phyloP scores from a whole-genome alignment of 2,113 vertebrate species.

The Scytalopus superciliaris region DNA sequence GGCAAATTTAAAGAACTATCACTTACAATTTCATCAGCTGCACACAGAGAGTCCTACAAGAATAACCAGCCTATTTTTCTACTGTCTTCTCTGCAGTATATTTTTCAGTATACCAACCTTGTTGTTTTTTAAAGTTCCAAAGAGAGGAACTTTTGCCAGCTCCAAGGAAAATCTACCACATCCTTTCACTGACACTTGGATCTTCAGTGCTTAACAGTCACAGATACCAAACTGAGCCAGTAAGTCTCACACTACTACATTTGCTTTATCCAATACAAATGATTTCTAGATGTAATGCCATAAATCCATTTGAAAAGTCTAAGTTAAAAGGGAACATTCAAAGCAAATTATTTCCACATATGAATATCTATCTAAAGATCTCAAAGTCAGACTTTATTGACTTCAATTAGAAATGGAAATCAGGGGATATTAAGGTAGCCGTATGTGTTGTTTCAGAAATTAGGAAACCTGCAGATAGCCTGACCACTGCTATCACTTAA shows the following conservation, averaged over 20 bases:
- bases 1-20: background rate
- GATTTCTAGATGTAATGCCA: background rate
- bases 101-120: background rate
- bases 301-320: background rate
- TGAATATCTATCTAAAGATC: background rate
- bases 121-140: slow-evolving; percentile 2
- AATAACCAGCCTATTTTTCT: background rate
- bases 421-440: background rate
- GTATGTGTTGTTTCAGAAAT: background rate
- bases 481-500: background rate
- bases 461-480: background rate
- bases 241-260: background rate
- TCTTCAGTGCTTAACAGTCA: slow-evolving; percentile 3
- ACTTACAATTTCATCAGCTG: background rate
- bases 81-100: background rate
- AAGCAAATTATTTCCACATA: background rate
- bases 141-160: background rate
- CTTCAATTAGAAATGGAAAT: background rate
- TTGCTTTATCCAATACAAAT: background rate
- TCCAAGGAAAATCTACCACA: slow-evolving; percentile 39
- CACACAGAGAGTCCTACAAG: background rate
- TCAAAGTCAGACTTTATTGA: background rate
- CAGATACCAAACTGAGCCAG: background rate
- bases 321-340: background rate
- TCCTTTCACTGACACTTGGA: slow-evolving; percentile 16